Conservation (phyloP, 2,888 invertebrate genomes). For the Sylvicola cinctus region DNA sequence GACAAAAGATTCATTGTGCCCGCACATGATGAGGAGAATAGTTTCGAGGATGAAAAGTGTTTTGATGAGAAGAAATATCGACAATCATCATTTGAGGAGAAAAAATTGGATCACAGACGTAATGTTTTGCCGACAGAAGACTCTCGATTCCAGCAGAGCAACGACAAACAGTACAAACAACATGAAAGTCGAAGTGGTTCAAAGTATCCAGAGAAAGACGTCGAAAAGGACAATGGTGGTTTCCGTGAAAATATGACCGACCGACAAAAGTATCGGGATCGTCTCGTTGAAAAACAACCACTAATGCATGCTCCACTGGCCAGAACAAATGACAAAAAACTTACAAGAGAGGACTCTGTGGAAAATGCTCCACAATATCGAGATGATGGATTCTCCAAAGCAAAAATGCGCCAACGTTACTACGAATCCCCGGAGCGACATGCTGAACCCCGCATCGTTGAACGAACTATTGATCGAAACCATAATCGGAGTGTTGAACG, state of each 20-base stretch:
- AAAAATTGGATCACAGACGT: background rate
- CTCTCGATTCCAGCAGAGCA: background rate
- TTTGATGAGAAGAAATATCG: slow-evolving; percentile 19
- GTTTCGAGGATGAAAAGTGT: slow-evolving; percentile 2
- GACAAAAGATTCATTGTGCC: slow-evolving; percentile 2
- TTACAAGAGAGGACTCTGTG: too few species aligned
- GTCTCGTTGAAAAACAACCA: slow-evolving; percentile 3
- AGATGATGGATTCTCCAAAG: too few species aligned
- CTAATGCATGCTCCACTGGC: too few species aligned
- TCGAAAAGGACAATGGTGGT: slow-evolving; percentile 9
- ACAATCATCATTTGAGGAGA: slow-evolving; percentile 24
- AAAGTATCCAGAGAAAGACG: slow-evolving; percentile 16
- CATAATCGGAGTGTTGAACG: slow-evolving; percentile 10
- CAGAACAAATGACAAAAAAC: too few species aligned
- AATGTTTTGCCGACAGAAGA: background rate
- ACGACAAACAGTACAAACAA: too few species aligned
- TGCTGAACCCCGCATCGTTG: background rate
- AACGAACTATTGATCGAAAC: slow-evolving; percentile 2
- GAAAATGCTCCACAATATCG: too few species aligned
- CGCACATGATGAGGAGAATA: background rate
- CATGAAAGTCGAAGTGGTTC: background rate
- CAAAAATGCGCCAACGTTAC: too few species aligned
- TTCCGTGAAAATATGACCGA: slow-evolving; percentile 22
- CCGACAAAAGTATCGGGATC: slow-evolving; percentile 23
- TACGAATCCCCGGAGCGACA: too few species aligned